These are phyloP conservation scores for Diprion similis DNA, from an alignment of 1,140 invertebrate species.

Conservation along the genomic window DNA sequence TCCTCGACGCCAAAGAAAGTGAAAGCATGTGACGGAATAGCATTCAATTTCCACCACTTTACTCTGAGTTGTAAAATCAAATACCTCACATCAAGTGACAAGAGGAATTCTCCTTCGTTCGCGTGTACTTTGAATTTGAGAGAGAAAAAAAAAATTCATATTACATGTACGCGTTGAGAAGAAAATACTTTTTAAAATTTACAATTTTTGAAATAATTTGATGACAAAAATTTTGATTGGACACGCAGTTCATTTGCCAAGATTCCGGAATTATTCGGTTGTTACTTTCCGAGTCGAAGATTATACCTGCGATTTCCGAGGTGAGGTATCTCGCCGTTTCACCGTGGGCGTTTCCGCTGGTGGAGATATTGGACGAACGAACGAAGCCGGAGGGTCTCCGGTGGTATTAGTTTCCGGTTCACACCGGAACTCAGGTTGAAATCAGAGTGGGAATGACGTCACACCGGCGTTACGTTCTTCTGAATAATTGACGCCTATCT, in stretches of 20 bases:
- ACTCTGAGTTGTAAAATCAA: too few relatives aligned
- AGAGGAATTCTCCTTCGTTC: too few relatives aligned
- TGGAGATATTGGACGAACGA: background rate
- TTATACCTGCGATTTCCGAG: background rate
- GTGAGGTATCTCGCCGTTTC: background rate
- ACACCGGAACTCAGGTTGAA: background rate
- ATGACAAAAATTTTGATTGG: background rate
- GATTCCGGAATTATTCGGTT: background rate
- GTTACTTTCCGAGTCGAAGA: background rate
- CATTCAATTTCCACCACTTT: too few relatives aligned
- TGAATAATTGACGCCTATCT: background rate
- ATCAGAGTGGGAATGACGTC: background rate
- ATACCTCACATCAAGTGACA: too few relatives aligned
- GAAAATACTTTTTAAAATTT: too few relatives aligned
- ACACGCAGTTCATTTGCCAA: background rate
- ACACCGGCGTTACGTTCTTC: background rate
- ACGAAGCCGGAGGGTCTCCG: background rate
- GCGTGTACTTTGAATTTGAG: too few relatives aligned
- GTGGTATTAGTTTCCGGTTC: background rate
- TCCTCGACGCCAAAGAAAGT: too few relatives aligned
- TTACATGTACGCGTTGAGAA: too few relatives aligned
- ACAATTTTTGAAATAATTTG: background rate
- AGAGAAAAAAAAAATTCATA: too few relatives aligned
- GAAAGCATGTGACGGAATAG: too few relatives aligned
- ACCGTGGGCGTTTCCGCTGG: background rate